Evolutionary conservation across 2,888 invertebrate genomes (phyloP).

Genomic region (Trimorus sp.): DNA sequence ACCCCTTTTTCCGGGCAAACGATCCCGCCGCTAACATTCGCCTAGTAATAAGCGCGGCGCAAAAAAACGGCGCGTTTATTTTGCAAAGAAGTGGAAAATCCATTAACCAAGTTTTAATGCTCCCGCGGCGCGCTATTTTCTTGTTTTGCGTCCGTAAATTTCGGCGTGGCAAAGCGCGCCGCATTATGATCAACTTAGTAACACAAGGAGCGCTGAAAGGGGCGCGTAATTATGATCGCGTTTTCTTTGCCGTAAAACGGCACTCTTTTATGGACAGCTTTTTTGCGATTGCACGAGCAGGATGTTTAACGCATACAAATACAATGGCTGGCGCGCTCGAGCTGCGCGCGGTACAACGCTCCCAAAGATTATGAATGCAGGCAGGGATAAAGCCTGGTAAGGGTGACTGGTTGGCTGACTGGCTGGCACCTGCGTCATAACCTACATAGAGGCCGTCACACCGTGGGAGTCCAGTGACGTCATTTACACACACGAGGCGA

Average conservation of each 20-base stretch:
- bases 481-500: slow-evolving; percentile 66
- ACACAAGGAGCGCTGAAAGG: slow-evolving; percentile 7
- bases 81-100: not conserved
- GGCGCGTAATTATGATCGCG: slow-evolving; percentile 17
- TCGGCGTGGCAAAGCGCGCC: slow-evolving; percentile 2
- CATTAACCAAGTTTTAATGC: slow-evolving; percentile 13
- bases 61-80: not conserved
- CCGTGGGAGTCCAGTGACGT: slow-evolving; percentile 73
- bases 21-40: no score
- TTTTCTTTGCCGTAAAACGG: slow-evolving; percentile 25
- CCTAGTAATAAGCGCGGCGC: no score
- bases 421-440: slow-evolving; percentile 76
- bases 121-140: not conserved
- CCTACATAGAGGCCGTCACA: slow-evolving; percentile 80
- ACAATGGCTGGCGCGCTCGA: slow-evolving; percentile 42
- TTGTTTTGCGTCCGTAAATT: slow-evolving; percentile 17
- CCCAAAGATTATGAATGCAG: slow-evolving; percentile 70
- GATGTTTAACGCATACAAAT: slow-evolving; percentile 47
- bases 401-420: slow-evolving; percentile 61
- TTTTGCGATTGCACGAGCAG: slow-evolving; percentile 31
- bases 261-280: slow-evolving; percentile 17
- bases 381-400: slow-evolving; percentile 73
- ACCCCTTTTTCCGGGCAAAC: no score
- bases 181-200: slow-evolving; percentile 15
- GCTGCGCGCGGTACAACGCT: slow-evolving; percentile 62